Evolutionary conservation across 2,797 vertebrate genomes (phyloP).

Genomic region (Lophotriccus pileatus): DNA sequence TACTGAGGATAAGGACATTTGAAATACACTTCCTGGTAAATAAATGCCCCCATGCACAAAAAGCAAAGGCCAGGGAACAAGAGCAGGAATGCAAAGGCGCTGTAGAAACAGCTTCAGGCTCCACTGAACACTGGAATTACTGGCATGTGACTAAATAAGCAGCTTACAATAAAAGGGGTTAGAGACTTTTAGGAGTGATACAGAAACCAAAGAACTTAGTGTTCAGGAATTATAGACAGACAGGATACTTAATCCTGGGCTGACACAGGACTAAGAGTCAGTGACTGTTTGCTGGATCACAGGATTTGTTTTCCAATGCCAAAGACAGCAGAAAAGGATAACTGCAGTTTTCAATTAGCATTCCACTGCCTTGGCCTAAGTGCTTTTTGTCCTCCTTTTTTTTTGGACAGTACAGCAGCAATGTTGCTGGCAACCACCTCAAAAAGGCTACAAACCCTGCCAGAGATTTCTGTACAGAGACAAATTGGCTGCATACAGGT

Average conservation of each 20-base stretch:
- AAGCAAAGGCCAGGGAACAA: not conserved
- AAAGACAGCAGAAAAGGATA: not conserved
- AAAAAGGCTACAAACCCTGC: not conserved
- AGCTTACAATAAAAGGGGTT: not conserved
- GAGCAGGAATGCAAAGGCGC: not conserved
- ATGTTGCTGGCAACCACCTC: not conserved
- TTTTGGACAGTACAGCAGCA: not conserved
- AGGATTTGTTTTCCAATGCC: not conserved
- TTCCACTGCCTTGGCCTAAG: not conserved
- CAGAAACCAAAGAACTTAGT: not conserved
- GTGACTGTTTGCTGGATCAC: not conserved
- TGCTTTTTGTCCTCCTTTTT: not conserved
- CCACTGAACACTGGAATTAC: not conserved
- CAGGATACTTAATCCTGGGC: not conserved
- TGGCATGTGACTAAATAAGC: not conserved
- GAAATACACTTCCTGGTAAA: not conserved
- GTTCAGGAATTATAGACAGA: not conserved
- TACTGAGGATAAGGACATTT: not conserved
- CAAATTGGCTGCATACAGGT: not conserved
- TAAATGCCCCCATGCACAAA: not conserved
- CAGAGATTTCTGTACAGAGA: not conserved
- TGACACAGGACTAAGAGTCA: not conserved
- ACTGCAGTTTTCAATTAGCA: not conserved
- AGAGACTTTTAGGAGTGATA: not conserved
- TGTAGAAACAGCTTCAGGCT: not conserved